Evolutionary conservation across 2,113 vertebrate genomes (phyloP).

Genomic region (Carassius carassius): DNA sequence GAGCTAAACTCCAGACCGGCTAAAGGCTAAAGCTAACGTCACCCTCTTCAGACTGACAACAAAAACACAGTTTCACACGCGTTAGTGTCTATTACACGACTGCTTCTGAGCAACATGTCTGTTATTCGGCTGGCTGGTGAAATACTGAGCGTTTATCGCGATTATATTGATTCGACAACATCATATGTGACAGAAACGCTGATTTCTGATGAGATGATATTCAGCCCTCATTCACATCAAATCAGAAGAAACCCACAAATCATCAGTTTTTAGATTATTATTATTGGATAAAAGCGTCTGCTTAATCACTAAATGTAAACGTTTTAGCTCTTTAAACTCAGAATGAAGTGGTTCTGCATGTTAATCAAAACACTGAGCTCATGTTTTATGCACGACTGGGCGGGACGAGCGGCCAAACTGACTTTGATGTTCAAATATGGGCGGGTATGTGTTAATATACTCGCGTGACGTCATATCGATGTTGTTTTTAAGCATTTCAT

Average conservation of each 20-base stretch:
- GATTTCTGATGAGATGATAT: background rate
- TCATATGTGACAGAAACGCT: background rate
- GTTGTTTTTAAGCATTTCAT: background rate
- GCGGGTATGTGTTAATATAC: background rate
- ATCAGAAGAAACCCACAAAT: background rate
- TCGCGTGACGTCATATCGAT: background rate
- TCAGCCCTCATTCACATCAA: background rate
- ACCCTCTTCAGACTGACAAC: background rate
- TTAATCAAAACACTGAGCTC: background rate
- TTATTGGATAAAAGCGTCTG: too few species aligned
- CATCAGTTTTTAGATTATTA: background rate
- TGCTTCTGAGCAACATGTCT: background rate
- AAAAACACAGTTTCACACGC: too few species aligned
- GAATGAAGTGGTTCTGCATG: background rate
- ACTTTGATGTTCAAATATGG: background rate
- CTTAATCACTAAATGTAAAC: too few species aligned
- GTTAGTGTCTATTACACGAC: too few species aligned
- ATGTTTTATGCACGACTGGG: background rate
- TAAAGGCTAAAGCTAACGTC: slow-evolving; percentile 27
- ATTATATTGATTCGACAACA: too few species aligned
- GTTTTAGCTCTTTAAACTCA: background rate
- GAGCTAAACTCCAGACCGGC: background rate
- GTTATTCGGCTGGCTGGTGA: background rate
- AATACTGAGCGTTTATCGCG: background rate
- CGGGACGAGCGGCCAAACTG: background rate